phyloP scores from a whole-genome alignment of 2,888 invertebrate genomes.

The Aphodius granarius region DNA sequence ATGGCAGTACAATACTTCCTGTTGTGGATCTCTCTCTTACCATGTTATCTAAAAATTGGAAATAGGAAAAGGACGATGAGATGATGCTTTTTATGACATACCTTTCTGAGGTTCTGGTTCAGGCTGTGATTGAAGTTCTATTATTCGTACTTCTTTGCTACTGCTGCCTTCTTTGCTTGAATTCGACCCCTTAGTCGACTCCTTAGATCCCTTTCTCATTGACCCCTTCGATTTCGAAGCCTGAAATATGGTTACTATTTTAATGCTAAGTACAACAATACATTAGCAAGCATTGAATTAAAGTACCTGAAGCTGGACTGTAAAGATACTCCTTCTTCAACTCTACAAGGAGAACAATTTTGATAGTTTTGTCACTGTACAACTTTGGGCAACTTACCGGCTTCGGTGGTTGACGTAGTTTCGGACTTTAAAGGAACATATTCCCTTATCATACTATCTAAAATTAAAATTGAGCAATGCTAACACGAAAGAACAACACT shows the following conservation, averaged over 20 bases:
- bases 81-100: too few species aligned
- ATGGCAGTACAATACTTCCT: not conserved
- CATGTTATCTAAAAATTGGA: not conserved
- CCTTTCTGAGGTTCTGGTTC: too few species aligned
- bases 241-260: not conserved
- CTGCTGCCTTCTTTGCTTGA: not conserved
- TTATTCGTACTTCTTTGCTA: not conserved
- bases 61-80: too few species aligned
- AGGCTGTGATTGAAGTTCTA: not conserved
- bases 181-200: too few species aligned
- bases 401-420: not conserved
- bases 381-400: not conserved
- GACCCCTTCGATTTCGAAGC: not conserved
- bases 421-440: not conserved
- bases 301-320: not conserved
- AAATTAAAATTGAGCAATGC: not conserved
- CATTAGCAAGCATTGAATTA: not conserved
- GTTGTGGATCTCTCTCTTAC: not conserved
- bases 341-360: not conserved
- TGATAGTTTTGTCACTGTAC: not conserved
- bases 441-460: not conserved
- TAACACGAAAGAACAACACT: too few species aligned
- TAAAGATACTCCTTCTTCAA: not conserved
- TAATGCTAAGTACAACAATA: not conserved
- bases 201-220: not conserved